Evolutionary conservation across 2,888 invertebrate species (phyloP).

Genomic region (Nebria salina): DNA sequence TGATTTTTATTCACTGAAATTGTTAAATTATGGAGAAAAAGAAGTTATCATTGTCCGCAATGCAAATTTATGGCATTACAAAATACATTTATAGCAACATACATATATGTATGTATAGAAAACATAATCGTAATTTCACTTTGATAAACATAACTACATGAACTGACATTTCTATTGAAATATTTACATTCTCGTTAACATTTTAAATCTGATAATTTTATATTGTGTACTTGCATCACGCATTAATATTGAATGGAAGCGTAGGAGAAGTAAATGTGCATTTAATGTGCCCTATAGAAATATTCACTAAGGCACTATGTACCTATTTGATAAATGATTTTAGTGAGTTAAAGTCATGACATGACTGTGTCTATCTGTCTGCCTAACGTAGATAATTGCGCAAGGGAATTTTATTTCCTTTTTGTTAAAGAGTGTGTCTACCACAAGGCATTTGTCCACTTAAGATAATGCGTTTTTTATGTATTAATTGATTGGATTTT

Average conservation of each 20-base stretch:
- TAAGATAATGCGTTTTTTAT: slow-evolving; percentile 19
- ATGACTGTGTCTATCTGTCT: too few relatives aligned
- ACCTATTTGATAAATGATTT: background rate
- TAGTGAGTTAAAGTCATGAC: too few relatives aligned
- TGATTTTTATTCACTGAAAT: too few relatives aligned
- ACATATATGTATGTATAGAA: background rate
- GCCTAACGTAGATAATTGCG: too few relatives aligned
- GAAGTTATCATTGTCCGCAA: too few relatives aligned
- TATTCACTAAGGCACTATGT: background rate
- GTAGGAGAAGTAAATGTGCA: too few relatives aligned
- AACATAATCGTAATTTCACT: background rate
- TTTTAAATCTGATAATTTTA: background rate
- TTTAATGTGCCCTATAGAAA: background rate
- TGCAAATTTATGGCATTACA: too few relatives aligned
- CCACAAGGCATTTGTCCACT: slow-evolving; percentile 2
- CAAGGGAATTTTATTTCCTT: background rate
- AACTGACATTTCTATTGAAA: background rate
- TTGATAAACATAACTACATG: background rate
- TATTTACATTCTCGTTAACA: background rate
- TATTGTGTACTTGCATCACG: background rate
- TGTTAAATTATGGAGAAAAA: too few relatives aligned
- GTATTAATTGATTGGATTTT: slow-evolving; percentile 8
- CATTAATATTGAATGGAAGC: background rate
- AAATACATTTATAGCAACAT: background rate
- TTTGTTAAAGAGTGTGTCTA: background rate